These are phyloP conservation scores for Phymorhynchus buccinoides DNA, from an alignment of 1,140 invertebrate genomes.

Conservation along the genomic window DNA sequence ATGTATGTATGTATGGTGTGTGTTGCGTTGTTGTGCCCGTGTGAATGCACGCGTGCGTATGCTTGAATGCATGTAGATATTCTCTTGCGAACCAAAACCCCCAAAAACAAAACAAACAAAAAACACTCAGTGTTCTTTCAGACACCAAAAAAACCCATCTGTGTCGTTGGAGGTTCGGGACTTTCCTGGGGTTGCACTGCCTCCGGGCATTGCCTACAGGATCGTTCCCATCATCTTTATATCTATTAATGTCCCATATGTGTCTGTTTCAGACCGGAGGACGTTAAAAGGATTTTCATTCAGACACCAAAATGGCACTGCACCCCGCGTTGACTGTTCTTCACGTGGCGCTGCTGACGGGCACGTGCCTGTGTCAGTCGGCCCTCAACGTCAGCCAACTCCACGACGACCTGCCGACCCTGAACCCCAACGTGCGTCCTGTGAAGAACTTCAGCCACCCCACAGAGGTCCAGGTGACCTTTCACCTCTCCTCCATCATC, in stretches of 20 bases:
- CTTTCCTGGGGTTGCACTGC: too few relatives aligned
- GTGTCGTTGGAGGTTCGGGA: too few relatives aligned
- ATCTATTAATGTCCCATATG: too few relatives aligned
- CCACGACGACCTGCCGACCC: not conserved
- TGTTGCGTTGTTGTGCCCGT: not conserved
- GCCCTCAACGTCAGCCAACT: not conserved
- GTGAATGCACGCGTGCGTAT: not conserved
- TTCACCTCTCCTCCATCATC: constrained; percentile 34
- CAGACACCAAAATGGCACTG: not conserved
- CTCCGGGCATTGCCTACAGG: too few relatives aligned
- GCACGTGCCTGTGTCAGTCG: not conserved
- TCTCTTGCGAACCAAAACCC: not conserved
- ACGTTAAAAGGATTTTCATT: too few relatives aligned
- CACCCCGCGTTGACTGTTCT: not conserved
- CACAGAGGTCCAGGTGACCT: not conserved
- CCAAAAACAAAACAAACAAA: not conserved
- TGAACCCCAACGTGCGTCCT: constrained; percentile 12
- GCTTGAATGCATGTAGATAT: not conserved
- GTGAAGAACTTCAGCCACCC: not conserved
- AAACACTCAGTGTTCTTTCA: not conserved
- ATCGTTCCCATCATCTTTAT: too few relatives aligned
- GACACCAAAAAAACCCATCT: too few relatives aligned
- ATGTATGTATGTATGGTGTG: not conserved
- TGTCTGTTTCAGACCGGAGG: too few relatives aligned
- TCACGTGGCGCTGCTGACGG: not conserved